phyloP scores from a whole-genome alignment of 2,113 vertebrate species.

The Noctilio leporinus region DNA sequence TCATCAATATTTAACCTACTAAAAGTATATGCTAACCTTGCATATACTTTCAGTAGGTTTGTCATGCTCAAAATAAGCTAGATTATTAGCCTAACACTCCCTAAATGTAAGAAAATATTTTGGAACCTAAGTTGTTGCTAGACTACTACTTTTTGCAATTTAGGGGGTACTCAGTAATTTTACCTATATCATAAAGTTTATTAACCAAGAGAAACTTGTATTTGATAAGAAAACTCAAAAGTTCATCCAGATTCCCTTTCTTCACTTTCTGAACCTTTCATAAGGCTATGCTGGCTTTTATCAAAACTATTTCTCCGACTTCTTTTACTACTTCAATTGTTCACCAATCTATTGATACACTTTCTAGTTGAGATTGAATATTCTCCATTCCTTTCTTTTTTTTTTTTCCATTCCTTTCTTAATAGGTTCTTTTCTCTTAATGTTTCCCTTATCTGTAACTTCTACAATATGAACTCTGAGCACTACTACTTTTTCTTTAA shows the following conservation, averaged over 20 bases:
- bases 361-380: background rate
- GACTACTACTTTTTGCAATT: background rate
- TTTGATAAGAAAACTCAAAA: background rate
- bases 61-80: background rate
- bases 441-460: background rate
- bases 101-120: background rate
- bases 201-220: background rate
- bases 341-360: background rate
- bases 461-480: background rate
- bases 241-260: background rate
- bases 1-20: conserved; percentile 10
- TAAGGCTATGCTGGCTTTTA: background rate
- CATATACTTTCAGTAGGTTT: background rate
- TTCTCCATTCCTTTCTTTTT: background rate
- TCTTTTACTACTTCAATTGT: background rate
- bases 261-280: background rate
- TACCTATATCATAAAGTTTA: conserved; percentile 9
- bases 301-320: background rate
- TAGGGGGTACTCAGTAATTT: background rate
- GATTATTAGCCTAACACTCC: background rate
- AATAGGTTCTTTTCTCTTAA: background rate
- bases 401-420: background rate
- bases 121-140: background rate
- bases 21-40: background rate
- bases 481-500: background rate